Percentiles rank a stretch among this genome's conserved stretches.
Evolutionary conservation across 2,797 vertebrate genomes (phyloP).

Genomic region (Hypotaenidia okinawae): DNA sequence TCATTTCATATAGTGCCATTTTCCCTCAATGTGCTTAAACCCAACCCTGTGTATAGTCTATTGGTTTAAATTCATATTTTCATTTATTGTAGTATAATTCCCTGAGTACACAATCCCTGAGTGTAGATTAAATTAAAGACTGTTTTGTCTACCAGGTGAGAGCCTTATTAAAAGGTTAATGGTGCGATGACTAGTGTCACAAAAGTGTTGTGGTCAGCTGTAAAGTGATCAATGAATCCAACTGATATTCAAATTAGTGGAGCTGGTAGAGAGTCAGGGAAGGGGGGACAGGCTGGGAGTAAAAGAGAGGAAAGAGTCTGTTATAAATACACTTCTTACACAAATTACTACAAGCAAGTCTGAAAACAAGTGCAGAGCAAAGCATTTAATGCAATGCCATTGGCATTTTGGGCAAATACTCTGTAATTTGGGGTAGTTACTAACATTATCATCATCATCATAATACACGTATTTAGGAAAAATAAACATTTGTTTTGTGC

Average conservation of each 20-base stretch:
- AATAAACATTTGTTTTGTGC: slow-evolving; percentile 83
- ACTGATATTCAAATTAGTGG: neutral
- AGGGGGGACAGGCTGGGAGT: neutral
- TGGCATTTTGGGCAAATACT: slow-evolving; percentile 61
- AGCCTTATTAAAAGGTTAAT: slow-evolving; percentile 30
- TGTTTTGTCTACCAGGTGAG: neutral
- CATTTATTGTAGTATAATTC: neutral
- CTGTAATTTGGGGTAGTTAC: slow-evolving; percentile 69
- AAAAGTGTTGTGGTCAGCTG: neutral
- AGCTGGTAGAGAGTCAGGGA: neutral
- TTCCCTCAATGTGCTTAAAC: neutral
- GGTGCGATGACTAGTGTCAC: neutral
- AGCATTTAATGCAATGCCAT: slow-evolving; percentile 53
- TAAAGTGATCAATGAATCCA: slow-evolving; percentile 37
- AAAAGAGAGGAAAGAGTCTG: slow-evolving; percentile 25
- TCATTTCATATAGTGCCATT: neutral
- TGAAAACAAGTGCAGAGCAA: slow-evolving; percentile 71
- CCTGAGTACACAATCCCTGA: neutral
- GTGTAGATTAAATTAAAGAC: neutral
- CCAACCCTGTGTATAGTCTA: neutral
- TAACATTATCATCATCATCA: slow-evolving; percentile 69
- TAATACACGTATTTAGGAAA: slow-evolving; percentile 75
- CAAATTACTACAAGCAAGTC: slow-evolving; percentile 43
- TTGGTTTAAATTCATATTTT: slow-evolving; percentile 1
- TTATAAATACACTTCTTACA: slow-evolving; percentile 58